phyloP scores from a whole-genome alignment of 37 sponge, comb jelly and placozoan species.

The Beroe ovata region DNA sequence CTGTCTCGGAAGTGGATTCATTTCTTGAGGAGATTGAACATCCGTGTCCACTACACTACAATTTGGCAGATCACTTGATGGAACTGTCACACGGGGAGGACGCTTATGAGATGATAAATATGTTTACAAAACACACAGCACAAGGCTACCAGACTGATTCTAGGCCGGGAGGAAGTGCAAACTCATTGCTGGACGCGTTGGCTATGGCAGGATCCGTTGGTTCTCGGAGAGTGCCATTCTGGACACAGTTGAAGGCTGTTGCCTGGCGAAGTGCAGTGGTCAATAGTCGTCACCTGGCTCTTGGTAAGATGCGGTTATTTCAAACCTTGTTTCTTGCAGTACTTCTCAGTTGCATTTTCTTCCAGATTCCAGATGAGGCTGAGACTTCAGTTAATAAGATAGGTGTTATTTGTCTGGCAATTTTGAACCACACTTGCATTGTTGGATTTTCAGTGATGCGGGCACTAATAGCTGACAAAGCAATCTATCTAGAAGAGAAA shows the following conservation, averaged over 20 bases:
- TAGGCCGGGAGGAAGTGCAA: neutral
- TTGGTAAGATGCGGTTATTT: constrained; percentile 40
- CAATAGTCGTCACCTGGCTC: constrained; percentile 1
- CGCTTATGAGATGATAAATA: constrained; percentile 12
- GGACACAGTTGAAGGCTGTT: constrained; percentile 6
- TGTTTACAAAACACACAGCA: neutral
- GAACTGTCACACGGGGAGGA: constrained; percentile 16
- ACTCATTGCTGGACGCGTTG: constrained; percentile 38
- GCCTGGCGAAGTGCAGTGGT: constrained; percentile 47
- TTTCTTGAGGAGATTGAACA: constrained; percentile 21
- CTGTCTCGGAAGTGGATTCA: neutral
- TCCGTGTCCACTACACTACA: constrained; percentile 30
- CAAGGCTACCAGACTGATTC: neutral
- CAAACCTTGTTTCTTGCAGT: constrained; percentile 24
- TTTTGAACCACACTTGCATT: constrained; percentile 59
- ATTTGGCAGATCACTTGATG: constrained; percentile 61
- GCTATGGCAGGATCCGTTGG: constrained; percentile 9
- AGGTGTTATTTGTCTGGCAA: constrained; percentile 51
- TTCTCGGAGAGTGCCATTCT: neutral
- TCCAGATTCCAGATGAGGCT: constrained; percentile 45
- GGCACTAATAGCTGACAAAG: constrained; percentile 27
- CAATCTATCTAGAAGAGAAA: constrained; percentile 16
- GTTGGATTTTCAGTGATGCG: constrained; percentile 62
- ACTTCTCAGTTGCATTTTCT: constrained; percentile 34
- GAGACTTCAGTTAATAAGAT: constrained; percentile 41